A percentile compares a stretch with the other conserved stretches of the same genome.
Evolutionary conservation across 2,113 vertebrate genomes (phyloP).

Genomic region (Tragelaphus strepsiceros): DNA sequence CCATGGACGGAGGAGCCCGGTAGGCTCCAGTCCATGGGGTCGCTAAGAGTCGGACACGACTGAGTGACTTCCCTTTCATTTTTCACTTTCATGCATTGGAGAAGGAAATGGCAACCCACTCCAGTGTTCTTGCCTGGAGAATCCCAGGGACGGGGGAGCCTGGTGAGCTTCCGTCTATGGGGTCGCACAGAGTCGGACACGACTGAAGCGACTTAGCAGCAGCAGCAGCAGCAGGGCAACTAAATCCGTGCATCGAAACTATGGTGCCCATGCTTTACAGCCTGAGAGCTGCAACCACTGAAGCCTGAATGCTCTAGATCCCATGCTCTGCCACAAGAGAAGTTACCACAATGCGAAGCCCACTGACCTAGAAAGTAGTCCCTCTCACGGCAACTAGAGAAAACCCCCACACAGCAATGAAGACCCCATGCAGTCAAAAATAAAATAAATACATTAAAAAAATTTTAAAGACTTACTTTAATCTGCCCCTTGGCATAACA

Average conservation of each 20-base stretch:
- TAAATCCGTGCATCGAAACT: neutral
- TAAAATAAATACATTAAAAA: neutral
- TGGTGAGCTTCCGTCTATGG: too few species aligned
- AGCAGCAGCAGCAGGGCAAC: too few species aligned
- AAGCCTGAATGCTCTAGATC: neutral
- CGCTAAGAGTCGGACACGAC: too few species aligned
- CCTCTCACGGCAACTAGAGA: neutral
- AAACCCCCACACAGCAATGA: neutral
- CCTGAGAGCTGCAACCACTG: neutral
- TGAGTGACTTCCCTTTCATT: too few species aligned
- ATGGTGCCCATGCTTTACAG: neutral
- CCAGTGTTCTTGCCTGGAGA: too few species aligned
- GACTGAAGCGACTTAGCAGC: too few species aligned
- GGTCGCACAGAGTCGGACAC: too few species aligned
- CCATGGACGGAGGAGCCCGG: too few species aligned
- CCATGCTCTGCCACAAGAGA: neutral
- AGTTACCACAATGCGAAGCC: neutral
- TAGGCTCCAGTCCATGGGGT: too few species aligned
- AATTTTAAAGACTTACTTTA: neutral
- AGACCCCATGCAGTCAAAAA: neutral
- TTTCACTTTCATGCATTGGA: too few species aligned
- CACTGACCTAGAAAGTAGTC: neutral
- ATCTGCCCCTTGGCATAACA: neutral
- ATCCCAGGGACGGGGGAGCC: too few species aligned
- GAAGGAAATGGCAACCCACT: too few species aligned